Evolutionary conservation across 2,113 vertebrate genomes (phyloP).

Genomic region (Gorsachius goisagi): DNA sequence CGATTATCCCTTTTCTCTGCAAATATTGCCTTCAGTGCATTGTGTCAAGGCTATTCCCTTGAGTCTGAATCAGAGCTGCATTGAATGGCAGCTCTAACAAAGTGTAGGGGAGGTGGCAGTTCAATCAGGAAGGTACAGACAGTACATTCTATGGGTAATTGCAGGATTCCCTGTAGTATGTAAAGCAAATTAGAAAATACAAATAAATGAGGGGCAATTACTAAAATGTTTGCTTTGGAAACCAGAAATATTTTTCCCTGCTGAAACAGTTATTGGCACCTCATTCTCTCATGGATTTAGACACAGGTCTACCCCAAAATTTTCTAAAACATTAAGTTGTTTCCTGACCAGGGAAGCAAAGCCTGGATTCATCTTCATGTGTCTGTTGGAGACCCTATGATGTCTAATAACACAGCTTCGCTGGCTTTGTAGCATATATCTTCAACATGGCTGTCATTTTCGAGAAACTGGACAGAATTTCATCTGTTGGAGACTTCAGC

Average conservation of each 20-base stretch:
- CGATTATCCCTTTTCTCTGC: constrained; percentile 45
- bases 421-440: neutral
- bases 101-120: constrained; percentile 60
- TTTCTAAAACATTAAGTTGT: neutral
- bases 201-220: constrained; percentile 52
- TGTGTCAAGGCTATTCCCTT: constrained; percentile 65
- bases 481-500: neutral
- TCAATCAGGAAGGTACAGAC: constrained; percentile 56
- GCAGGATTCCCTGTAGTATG: constrained; percentile 57
- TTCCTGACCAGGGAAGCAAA: neutral
- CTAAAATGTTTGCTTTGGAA: constrained; percentile 51
- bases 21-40: constrained; percentile 60
- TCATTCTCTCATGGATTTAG: neutral
- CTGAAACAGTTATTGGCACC: neutral
- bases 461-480: neutral
- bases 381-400: neutral
- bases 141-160: constrained; percentile 53
- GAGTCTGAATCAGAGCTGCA: constrained; percentile 53
- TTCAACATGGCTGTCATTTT: fast-evolving
- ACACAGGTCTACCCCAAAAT: neutral
- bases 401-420: neutral
- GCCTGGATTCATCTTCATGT: neutral
- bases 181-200: constrained; percentile 64
- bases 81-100: constrained; percentile 61
- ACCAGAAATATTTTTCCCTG: constrained; percentile 13